These are phyloP conservation scores for Phlogophora meticulosa DNA, from an alignment of 2,888 invertebrate species.

Conservation along the genomic window DNA sequence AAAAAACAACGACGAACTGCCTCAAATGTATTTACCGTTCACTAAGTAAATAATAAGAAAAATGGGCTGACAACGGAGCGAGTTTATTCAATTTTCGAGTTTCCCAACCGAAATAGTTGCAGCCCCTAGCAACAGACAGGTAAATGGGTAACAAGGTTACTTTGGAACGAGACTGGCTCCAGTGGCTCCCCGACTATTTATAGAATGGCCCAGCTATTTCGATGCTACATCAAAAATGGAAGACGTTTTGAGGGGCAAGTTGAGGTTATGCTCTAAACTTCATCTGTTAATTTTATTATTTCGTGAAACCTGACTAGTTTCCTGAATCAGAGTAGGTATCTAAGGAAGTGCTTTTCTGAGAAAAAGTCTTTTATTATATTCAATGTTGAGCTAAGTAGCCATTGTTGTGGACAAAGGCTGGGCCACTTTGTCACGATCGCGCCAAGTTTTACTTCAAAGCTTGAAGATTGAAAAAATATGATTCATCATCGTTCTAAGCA, in stretches of 20 bases:
- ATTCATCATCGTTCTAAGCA: conserved; percentile 30
- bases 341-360: conserved; percentile 23
- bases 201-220: conserved; percentile 46
- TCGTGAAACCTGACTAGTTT: not conserved
- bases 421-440: conserved; percentile 43
- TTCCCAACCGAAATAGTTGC: conserved; percentile 39
- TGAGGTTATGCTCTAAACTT: not conserved
- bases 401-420: conserved; percentile 42
- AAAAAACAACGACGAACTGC: conserved; percentile 3
- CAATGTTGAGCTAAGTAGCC: conserved; percentile 31
- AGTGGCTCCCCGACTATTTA: conserved; percentile 38
- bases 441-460: conserved; percentile 13
- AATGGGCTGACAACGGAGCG: conserved; percentile 12
- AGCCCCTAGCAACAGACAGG: conserved; percentile 42
- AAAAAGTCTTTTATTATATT: conserved; percentile 20
- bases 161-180: conserved; percentile 18
- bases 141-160: conserved; percentile 48
- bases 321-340: conserved; percentile 23
- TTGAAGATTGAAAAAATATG: conserved; percentile 19
- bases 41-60: conserved; percentile 30
- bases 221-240: conserved; percentile 16
- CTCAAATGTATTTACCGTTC: conserved; percentile 17
- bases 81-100: conserved; percentile 38
- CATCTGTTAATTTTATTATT: not conserved
- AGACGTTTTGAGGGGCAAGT: conserved; percentile 6